phyloP scores from a whole-genome alignment of 2,888 invertebrate species.

The Sussaba pulchella region DNA sequence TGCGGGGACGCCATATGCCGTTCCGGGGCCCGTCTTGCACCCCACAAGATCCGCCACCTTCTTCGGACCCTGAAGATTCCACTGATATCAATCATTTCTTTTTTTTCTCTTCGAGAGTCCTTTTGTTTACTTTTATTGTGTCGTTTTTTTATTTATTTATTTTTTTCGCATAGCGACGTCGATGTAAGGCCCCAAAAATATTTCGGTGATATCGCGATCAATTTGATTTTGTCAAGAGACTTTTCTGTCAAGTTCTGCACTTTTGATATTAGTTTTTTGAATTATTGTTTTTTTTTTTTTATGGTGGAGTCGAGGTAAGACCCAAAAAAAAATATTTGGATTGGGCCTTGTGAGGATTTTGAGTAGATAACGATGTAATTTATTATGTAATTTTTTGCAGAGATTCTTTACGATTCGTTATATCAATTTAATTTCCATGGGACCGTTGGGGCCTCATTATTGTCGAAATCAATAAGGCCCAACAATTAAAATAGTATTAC shows the following conservation, averaged over 20 bases:
- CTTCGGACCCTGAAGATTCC: constrained; percentile 15
- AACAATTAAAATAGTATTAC: too few relatives aligned
- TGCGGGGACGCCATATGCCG: constrained; percentile 72
- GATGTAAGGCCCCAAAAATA: neutral
- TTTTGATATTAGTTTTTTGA: too few relatives aligned
- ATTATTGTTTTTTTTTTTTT: too few relatives aligned
- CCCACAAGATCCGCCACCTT: constrained; percentile 66
- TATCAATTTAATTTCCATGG: too few relatives aligned
- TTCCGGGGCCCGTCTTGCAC: constrained; percentile 63
- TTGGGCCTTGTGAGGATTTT: neutral
- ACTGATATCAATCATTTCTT: constrained; percentile 17
- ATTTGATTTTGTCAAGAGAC: too few relatives aligned
- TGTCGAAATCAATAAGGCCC: too few relatives aligned
- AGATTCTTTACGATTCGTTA: too few relatives aligned
- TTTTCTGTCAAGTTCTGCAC: too few relatives aligned
- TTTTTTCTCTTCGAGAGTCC: neutral
- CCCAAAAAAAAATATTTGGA: neutral
- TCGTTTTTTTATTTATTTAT: too few relatives aligned
- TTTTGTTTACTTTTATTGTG: constrained; percentile 2
- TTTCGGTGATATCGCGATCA: too few relatives aligned
- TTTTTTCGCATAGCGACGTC: neutral
- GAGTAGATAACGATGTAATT: neutral
- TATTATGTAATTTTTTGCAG: neutral
- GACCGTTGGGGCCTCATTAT: too few relatives aligned
- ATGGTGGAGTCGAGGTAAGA: too few relatives aligned